Base-by-base conservation (phyloP, 1,140 invertebrate species). In the Hyphantria cunea region DNA sequence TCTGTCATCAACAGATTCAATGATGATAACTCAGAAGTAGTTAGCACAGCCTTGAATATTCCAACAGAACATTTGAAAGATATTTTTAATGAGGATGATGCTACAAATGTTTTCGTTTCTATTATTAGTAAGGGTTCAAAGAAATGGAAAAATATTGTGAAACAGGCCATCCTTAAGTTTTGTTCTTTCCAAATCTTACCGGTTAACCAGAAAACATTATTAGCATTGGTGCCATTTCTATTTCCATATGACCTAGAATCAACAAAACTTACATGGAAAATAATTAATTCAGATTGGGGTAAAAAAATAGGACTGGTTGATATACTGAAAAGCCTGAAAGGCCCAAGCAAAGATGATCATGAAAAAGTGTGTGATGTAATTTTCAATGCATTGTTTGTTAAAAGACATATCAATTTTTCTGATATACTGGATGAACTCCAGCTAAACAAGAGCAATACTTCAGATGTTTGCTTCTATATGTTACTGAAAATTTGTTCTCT, bases 181-280 rank as follows among this genome's bases (percentile, higher is more conserved):
- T 91, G 87, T 64, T 71, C 74, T 5, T 63, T 89, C n/a, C 72
- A 86, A 31, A 70, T 60, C 4, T 70, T 87, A 31, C 80, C 82
- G 45, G 78, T 89, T 0, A 85, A 88, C 60, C 84, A 89, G 55
- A 68, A 82, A 37, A 82, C 78, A 17, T 70, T 92, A 42, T 72
- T 94, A 31, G 83, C 91, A 0, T 68, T 93, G 11, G 69, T 94
- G 47, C 93, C 94, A 12, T 93, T 92, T 70, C 68, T 95, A 13
- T 93, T 94, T 71, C 93, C 93, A 6, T 78, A 75, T 51, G 75
- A 85, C 54, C 70, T 91, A n/a, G 74, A 88, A 34, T 90, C 92
- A 52, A 82, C 92, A 12, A 39, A 82, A 25, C 70, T 92, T 3
- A 81, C 92, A 1, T 86, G 91, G 70, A 71, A 91, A 58, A 90